Conservation (phyloP, 1,140 invertebrate genomes). For the Notospermus geniculatus region DNA sequence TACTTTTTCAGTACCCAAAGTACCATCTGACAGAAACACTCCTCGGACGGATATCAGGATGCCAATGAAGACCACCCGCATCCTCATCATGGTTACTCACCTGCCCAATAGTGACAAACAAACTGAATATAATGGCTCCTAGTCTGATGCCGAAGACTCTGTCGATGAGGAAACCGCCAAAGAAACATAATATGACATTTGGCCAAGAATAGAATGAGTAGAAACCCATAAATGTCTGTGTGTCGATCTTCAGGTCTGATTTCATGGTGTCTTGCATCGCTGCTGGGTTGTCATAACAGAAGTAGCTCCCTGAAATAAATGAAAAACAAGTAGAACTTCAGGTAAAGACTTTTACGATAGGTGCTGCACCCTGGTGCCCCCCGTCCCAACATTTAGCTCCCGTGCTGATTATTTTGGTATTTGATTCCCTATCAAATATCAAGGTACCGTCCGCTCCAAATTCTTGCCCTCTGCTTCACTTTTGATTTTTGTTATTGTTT, state of each 20-base stretch:
- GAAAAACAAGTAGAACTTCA: neutral
- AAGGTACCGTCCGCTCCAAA: too few species aligned
- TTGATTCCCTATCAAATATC: neutral
- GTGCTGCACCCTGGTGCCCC: neutral
- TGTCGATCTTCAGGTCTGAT: conserved; percentile 76
- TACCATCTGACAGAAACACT: too few species aligned
- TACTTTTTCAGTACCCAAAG: too few species aligned
- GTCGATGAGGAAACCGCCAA: conserved; percentile 94
- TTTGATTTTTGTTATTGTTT: too few species aligned
- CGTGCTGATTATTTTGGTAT: too few species aligned
- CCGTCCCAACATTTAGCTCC: too few species aligned
- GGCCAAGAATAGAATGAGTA: conserved; percentile 98
- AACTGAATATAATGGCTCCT: conserved; percentile 88
- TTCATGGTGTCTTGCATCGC: conserved; percentile 87
- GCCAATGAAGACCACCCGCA: too few species aligned
- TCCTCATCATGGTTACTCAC: too few species aligned
- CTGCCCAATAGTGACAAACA: conserved; percentile 77
- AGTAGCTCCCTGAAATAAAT: conserved; percentile 83
- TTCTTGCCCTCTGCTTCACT: too few species aligned
- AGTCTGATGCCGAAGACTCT: conserved; percentile 89
- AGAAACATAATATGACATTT: conserved; percentile 92
- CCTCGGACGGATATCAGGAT: too few species aligned
- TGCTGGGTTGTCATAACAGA: conserved; percentile 95
- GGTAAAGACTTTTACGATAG: too few species aligned
- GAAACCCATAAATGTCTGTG: conserved; percentile 78